Evolutionary conservation across 1,140 invertebrate species (phyloP).

Genomic region (Antheraea mylitta): DNA sequence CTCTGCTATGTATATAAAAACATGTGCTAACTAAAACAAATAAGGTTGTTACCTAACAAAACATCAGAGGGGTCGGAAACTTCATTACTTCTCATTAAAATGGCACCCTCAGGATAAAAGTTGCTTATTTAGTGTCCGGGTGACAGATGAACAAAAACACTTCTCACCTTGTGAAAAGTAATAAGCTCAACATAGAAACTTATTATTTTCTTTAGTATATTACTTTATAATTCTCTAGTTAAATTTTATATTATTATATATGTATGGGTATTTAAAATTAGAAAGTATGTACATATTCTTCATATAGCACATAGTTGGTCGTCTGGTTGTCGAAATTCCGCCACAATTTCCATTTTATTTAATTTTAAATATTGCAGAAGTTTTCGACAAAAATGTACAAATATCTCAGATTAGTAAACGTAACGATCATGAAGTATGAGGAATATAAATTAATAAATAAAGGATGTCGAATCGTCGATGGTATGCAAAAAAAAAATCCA

Average conservation of each 20-base stretch:
- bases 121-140: slow-evolving; percentile 63
- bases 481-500: no score
- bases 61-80: slow-evolving; percentile 51
- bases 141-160: slow-evolving; percentile 64
- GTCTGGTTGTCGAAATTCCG: no score
- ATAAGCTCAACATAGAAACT: slow-evolving; percentile 33
- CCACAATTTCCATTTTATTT: no score
- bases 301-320: no score
- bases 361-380: no score
- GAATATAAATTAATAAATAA: no score
- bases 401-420: no score
- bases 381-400: no score
- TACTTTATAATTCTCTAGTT: not conserved
- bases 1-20: slow-evolving; percentile 41
- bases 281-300: no score
- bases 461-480: no score
- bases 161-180: slow-evolving; percentile 32
- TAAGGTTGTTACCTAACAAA: slow-evolving; percentile 70
- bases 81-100: slow-evolving; percentile 75
- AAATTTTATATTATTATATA: not conserved
- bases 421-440: no score
- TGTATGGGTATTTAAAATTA: no score
- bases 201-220: slow-evolving; percentile 33
- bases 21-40: slow-evolving; percentile 72
- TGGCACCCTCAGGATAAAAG: slow-evolving; percentile 62